These are phyloP conservation scores for Tachystola acroxantha DNA, from an alignment of 2,888 invertebrate genomes.

Conservation along the genomic window DNA sequence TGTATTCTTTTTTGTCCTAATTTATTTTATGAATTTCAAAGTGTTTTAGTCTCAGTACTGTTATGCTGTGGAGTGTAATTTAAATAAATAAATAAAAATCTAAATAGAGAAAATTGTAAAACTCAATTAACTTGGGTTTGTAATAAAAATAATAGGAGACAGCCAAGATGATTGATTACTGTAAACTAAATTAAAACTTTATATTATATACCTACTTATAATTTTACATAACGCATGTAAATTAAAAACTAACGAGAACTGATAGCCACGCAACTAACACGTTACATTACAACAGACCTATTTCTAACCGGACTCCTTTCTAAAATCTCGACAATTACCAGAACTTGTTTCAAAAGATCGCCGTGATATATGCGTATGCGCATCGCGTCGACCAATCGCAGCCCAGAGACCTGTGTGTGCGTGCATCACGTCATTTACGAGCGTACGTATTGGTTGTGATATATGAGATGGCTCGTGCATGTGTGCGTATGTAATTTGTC, in stretches of 20 bases:
- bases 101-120: too few relatives aligned
- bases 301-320: constrained; percentile 55
- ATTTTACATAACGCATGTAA: constrained; percentile 27
- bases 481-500: constrained; percentile 36
- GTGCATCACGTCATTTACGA: constrained; percentile 11
- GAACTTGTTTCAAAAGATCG: constrained; percentile 63
- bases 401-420: constrained; percentile 23
- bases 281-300: constrained; percentile 43
- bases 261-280: constrained; percentile 32
- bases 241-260: constrained; percentile 11
- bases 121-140: too few relatives aligned
- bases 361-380: constrained; percentile 51
- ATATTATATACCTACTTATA: too few relatives aligned
- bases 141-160: too few relatives aligned
- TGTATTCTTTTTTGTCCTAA: too few relatives aligned
- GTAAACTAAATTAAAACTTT: too few relatives aligned
- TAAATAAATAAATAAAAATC: too few relatives aligned
- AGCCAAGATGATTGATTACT: too few relatives aligned
- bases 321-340: constrained; percentile 70
- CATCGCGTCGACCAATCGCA: constrained; percentile 38
- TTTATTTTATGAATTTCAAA: too few relatives aligned
- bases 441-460: constrained; percentile 22
- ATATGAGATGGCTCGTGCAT: constrained; percentile 28
- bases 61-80: too few relatives aligned
- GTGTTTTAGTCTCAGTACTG: too few relatives aligned